Percentiles rank a stretch among this genome's conserved stretches.
Conservation (phyloP, 2,888 invertebrate genomes). For the Dryobota labecula region DNA sequence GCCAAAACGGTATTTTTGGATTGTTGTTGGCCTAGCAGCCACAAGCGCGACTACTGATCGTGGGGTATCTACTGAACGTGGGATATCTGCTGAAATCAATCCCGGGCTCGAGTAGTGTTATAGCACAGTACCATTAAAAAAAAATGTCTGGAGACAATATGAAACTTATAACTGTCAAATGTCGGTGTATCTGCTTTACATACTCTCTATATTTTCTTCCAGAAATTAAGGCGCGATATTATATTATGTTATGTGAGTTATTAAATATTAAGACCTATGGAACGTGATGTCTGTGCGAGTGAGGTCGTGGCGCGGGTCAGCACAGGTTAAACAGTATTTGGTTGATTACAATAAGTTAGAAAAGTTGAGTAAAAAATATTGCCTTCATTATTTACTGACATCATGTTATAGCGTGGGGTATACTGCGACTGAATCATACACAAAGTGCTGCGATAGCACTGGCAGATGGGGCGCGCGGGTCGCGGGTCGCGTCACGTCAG, state of each 20-base stretch:
- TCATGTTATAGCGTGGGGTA: background rate
- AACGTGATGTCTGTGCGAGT: background rate
- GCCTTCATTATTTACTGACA: background rate
- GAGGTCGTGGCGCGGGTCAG: constrained; percentile 14
- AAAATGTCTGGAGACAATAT: background rate
- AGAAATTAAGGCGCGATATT: background rate
- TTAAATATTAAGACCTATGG: background rate
- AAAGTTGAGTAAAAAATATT: too few relatives aligned
- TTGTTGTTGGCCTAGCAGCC: background rate
- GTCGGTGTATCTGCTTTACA: background rate
- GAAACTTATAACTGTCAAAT: too few relatives aligned
- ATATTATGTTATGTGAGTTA: background rate
- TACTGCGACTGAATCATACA: constrained; percentile 12
- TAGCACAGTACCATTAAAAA: background rate
- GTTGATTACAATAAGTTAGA: too few relatives aligned
- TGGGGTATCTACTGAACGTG: background rate
- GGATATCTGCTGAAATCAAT: background rate
- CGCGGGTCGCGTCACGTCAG: background rate
- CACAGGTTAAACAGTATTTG: background rate
- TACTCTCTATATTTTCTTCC: too few relatives aligned
- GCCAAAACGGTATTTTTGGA: too few relatives aligned
- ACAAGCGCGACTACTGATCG: background rate
- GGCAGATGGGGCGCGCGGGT: background rate
- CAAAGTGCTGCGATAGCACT: constrained; percentile 9
- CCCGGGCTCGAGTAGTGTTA: background rate